These are phyloP conservation scores for Pteropus rufus DNA, from an alignment of 2,797 vertebrate genomes.

Conservation along the genomic window DNA sequence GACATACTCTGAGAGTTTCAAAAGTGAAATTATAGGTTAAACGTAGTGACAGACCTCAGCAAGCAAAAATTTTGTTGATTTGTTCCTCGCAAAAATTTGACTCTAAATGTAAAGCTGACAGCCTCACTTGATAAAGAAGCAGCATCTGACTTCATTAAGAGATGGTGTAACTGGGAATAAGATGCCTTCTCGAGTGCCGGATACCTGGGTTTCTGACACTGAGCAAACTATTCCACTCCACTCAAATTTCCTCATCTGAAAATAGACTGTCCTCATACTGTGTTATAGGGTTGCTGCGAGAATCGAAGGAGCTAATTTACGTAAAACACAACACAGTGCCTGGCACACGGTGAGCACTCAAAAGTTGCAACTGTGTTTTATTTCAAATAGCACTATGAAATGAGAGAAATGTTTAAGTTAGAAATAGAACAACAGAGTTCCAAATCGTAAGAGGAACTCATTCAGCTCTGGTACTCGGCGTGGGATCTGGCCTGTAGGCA, in stretches of 20 bases:
- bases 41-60: neutral
- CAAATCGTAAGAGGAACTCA: neutral
- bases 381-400: neutral
- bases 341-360: neutral
- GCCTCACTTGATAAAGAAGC: neutral
- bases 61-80: neutral
- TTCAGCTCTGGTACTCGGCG: neutral
- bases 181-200: neutral
- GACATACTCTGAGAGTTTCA: neutral
- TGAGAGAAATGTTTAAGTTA: neutral
- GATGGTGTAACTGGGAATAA: neutral
- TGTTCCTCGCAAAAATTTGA: neutral
- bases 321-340: neutral
- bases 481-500: neutral
- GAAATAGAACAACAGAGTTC: neutral
- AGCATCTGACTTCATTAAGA: neutral
- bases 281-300: neutral
- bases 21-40: neutral
- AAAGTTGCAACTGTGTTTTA: neutral
- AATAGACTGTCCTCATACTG: neutral
- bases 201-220: neutral
- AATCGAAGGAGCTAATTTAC: neutral
- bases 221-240: neutral
- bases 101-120: neutral
- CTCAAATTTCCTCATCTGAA: neutral